Conservation (phyloP, 2,888 invertebrate species). For the Cosmia trapezina region DNA sequence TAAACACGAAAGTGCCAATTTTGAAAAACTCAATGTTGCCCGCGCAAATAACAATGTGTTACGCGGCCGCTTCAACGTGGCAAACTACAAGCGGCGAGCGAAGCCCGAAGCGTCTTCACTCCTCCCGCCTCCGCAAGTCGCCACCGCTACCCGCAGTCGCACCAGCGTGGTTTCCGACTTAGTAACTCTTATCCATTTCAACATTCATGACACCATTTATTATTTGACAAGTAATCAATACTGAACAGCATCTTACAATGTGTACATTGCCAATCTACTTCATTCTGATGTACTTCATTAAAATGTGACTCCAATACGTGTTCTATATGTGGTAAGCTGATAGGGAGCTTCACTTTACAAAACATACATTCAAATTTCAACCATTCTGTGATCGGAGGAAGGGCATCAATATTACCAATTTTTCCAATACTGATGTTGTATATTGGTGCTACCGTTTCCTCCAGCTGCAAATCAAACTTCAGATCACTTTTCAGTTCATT, state of each 20-base stretch:
- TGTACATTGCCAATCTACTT: conserved; percentile 75
- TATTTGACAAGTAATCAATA: conserved; percentile 63
- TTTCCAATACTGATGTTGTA: conserved; percentile 61
- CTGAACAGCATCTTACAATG: conserved; percentile 68
- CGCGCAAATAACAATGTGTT: no score
- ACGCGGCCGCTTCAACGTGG: no score
- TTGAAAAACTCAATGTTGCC: no score
- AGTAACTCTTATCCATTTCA: conserved; percentile 14
- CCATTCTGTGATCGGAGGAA: conserved; percentile 52
- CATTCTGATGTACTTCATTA: conserved; percentile 68
- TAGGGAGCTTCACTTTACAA: conserved; percentile 67
- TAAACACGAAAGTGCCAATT: no score
- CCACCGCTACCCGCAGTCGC: no score
- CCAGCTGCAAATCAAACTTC: conserved; percentile 75
- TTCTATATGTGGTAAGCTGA: conserved; percentile 31
- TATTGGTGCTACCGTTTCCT: conserved; percentile 73
- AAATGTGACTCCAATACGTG: conserved; percentile 70
- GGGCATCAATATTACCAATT: neutral
- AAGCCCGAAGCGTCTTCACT: no score
- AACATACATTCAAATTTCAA: conserved; percentile 71
- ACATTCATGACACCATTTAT: conserved; percentile 74
- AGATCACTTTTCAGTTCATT: conserved; percentile 30
- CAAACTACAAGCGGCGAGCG: no score
- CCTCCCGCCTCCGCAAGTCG: no score
- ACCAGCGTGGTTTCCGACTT: no score